Evolutionary conservation across 2,113 vertebrate species (phyloP), one percentile per base, ranked within the genome.

Genomic region (Heterochromis multidens): DNA sequence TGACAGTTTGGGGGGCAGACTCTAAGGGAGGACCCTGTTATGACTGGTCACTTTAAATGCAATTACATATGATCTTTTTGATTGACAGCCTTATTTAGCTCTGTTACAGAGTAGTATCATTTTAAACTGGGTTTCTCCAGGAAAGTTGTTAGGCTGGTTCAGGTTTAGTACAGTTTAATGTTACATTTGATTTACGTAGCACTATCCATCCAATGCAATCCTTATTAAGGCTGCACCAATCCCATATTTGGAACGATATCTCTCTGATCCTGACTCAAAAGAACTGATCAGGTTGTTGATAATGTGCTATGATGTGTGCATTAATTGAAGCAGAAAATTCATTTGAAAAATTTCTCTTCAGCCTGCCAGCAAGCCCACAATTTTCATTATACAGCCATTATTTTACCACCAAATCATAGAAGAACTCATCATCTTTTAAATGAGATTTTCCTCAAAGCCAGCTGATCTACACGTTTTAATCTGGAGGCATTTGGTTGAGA

Each of bases 1-100:
- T 35, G 35, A 40, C 2, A 23, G 0, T 23, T 25, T 40, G 35
- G 13, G n/a, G 13, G 62, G 0, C 35, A 25, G 4, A 16, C 13
- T 1, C 37, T 35, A 43, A 67, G 35, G 7, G 8, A 37, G 35
- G 7, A 37, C 35, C 35, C 35, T 37, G 35, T 7, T 2, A 37
- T 43, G 37, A 4, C 2, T 43, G 63, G 35, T 25, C 16, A 25
- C 21, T 25, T 67, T 67, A 25, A 40, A 25, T 43, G 13, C 35
- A 65, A 23, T 40, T 23, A 40, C 33, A 16, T 21, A 40, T 65
- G 62, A 23, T 33, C 35, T 16, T 31, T 14, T 3, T 0, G 61
- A 65, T 23, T 23, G 61, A 23, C 62, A 63, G 59, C 19, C 31
- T 31, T 31, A 31, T n/a, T n/a, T n/a, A n/a, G n/a, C n/a, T n/a